Evolutionary conservation across 2,797 vertebrate species (phyloP), one percentile per base, ranked within the genome.

Genomic region (Bradypodion pumilum): DNA sequence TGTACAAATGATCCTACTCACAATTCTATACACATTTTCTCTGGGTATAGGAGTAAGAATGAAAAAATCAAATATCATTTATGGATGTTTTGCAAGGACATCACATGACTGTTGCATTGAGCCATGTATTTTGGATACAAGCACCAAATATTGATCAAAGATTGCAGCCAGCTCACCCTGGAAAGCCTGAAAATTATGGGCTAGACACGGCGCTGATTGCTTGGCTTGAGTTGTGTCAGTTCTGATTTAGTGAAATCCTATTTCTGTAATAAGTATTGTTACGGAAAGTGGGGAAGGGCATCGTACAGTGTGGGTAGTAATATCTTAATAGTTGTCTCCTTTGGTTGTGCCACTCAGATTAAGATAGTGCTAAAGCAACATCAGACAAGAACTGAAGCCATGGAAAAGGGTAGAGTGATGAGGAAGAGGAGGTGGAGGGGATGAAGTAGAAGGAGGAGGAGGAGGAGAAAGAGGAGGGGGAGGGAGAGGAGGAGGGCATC

Each of bases 311-410:
- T n/a, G 49, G 42, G n/a, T 65, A 16, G 59, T 29, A 59, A 44
- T 35, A 65, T 80, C 62, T 27, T 74, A 49, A 40, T 29, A 66
- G 77, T 78, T n/a, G 66, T 19, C 73, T 83, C 35, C 81, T 83
- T 86, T 42, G 42, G 63, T 35, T 1, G 76, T 62, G 42, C 68
- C 9, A 52, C 63, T 27, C 65, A 80, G 81, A 78, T 69, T 85
- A 1, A 16, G 69, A 27, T 46, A 75, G 76, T 35, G 29, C 0
- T 87, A 49, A 60, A 13, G 37, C n/a, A 84, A 92, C 91, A 68
- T 85, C 92, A 90, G 90, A 93, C 90, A 82, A 49, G 75, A 78
- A 46, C 46, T 68, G 85, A 29, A 0, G 60, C 60, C 44, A 88
- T 88, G 82, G 4, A 1, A 83, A 81, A 27, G 60, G 21, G 3